Conservation (phyloP, 2,113 vertebrate species). For the Brachyhypopomus gauderio region DNA sequence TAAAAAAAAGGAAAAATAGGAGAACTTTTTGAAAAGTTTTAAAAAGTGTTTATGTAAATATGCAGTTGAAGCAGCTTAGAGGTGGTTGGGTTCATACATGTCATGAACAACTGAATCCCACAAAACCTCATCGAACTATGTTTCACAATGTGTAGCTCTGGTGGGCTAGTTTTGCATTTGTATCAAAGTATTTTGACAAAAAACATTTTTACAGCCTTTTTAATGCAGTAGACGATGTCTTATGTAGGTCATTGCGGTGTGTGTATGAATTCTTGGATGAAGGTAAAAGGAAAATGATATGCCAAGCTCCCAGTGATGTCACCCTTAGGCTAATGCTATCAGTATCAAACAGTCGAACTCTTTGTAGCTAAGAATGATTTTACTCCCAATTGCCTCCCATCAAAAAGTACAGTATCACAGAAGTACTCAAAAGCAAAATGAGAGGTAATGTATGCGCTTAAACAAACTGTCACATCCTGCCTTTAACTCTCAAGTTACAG, state of each 20-base stretch:
- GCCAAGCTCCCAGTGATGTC: not conserved
- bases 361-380: not conserved
- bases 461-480: too few relatives aligned
- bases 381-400: too few relatives aligned
- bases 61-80: too few relatives aligned
- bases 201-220: not conserved
- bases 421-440: too few relatives aligned
- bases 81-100: not conserved
- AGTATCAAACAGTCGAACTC: not conserved
- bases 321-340: conserved; percentile 13
- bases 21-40: too few relatives aligned
- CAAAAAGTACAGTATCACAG: too few relatives aligned
- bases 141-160: not conserved
- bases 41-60: too few relatives aligned
- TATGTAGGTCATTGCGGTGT: not conserved
- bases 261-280: not conserved
- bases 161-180: too few relatives aligned
- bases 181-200: not conserved
- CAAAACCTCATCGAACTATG: not conserved
- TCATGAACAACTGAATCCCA: not conserved
- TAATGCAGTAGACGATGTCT: not conserved
- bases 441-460: too few relatives aligned
- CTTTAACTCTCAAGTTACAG: too few relatives aligned
- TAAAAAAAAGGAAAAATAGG: not conserved
- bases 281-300: not conserved